A percentile compares a stretch with the other conserved stretches of the same genome.
Evolutionary conservation across 2,888 invertebrate genomes (phyloP).

Genomic region (Calameuta pallipes): DNA sequence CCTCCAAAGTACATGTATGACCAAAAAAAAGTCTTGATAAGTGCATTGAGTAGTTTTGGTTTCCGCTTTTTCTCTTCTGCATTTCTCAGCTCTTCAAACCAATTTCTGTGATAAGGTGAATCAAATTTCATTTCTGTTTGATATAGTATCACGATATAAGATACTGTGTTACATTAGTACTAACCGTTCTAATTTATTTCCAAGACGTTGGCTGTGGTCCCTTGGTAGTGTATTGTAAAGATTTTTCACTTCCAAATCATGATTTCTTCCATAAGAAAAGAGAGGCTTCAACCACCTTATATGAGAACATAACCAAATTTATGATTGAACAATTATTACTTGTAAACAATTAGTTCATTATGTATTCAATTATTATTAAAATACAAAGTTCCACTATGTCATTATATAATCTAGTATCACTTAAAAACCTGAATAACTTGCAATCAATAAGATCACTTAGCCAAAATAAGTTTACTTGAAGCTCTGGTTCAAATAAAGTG

Average conservation of each 20-base stretch:
- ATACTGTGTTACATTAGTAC: background rate
- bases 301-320: slow-evolving; percentile 14
- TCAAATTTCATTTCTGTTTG: background rate
- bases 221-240: slow-evolving; percentile 73
- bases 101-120: slow-evolving; percentile 64
- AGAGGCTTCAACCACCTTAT: slow-evolving; percentile 77
- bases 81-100: slow-evolving; percentile 71
- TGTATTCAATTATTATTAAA: background rate
- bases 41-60: slow-evolving; percentile 73
- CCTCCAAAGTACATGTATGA: slow-evolving; percentile 73
- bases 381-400: no score
- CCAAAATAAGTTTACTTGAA: background rate
- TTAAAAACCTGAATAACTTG: background rate
- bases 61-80: slow-evolving; percentile 68
- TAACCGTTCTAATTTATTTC: slow-evolving; percentile 74
- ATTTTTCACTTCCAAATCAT: slow-evolving; percentile 75
- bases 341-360: background rate
- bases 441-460: background rate
- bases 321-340: no score
- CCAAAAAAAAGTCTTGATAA: slow-evolving; percentile 72
- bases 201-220: slow-evolving; percentile 76
- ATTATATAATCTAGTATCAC: no score
- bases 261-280: slow-evolving; percentile 73
- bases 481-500: background rate
- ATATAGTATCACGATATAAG: background rate